These are phyloP conservation scores for Labeo rohita DNA, from an alignment of 2,113 vertebrate genomes.

Conservation along the genomic window DNA sequence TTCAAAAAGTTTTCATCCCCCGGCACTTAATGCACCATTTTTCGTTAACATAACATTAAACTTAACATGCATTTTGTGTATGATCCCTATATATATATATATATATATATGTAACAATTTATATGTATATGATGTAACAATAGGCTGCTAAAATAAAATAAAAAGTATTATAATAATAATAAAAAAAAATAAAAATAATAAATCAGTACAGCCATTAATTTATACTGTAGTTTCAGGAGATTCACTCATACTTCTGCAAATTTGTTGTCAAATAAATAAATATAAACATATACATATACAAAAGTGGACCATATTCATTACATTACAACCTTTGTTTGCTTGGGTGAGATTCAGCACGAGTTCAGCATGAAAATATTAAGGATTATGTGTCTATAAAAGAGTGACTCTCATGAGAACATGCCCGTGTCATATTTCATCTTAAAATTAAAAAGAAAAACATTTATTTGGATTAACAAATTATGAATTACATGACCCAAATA, in stretches of 20 bases:
- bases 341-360: conserved; percentile 44
- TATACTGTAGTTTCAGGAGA: not conserved
- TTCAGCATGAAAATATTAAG: not conserved
- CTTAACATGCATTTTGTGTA: too few relatives aligned
- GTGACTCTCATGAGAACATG: not conserved
- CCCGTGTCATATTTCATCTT: not conserved
- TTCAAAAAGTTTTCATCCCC: too few relatives aligned
- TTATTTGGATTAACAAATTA: not conserved
- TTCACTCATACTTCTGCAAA: not conserved
- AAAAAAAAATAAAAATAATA: too few relatives aligned
- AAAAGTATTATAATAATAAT: too few relatives aligned
- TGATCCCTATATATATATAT: too few relatives aligned
- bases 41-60: too few relatives aligned
- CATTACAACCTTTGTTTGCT: conserved; percentile 3
- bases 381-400: not conserved
- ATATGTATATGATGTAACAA: too few relatives aligned
- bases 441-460: not conserved
- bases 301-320: not conserved
- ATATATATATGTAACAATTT: too few relatives aligned
- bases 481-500: not conserved
- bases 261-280: not conserved
- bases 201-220: too few relatives aligned
- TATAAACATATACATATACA: too few relatives aligned
- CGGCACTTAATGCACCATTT: too few relatives aligned
- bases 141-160: too few relatives aligned